phyloP scores from a whole-genome alignment of 2,113 vertebrate genomes.

The Lepisosteus osseus region DNA sequence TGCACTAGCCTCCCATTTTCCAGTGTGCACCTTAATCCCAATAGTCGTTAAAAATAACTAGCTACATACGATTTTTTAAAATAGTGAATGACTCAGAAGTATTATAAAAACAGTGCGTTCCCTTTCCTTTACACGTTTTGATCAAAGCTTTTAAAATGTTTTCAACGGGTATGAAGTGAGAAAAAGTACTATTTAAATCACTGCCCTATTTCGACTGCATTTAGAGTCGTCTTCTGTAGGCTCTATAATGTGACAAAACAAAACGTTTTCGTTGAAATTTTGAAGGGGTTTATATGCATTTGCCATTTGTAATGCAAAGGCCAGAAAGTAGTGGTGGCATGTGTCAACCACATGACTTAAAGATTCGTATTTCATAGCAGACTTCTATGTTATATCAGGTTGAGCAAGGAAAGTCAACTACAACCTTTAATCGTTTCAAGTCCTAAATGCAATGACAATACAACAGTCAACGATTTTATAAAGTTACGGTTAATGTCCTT shows the following conservation, averaged over 20 bases:
- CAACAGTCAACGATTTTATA: too few species aligned
- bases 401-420: neutral
- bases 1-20: slow-evolving; percentile 20
- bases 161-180: neutral
- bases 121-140: too few species aligned
- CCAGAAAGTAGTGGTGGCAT: neutral
- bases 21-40: slow-evolving; percentile 54
- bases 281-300: neutral
- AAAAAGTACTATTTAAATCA: neutral
- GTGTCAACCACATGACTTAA: neutral
- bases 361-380: neutral
- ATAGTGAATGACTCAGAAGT: too few species aligned
- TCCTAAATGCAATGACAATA: too few species aligned
- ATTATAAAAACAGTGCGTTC: too few species aligned
- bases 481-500: neutral
- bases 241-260: too few species aligned
- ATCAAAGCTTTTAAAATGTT: too few species aligned
- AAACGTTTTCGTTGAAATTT: too few species aligned
- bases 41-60: slow-evolving; percentile 21
- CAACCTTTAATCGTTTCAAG: neutral
- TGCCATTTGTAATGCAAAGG: neutral
- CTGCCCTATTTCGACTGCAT: neutral
- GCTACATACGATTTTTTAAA: slow-evolving; percentile 37
- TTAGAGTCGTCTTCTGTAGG: too few species aligned
- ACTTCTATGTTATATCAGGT: neutral